Evolutionary conservation across 2,113 vertebrate genomes (phyloP), one percentile per base, ranked within the genome.

Genomic region (Tapirus terrestris): DNA sequence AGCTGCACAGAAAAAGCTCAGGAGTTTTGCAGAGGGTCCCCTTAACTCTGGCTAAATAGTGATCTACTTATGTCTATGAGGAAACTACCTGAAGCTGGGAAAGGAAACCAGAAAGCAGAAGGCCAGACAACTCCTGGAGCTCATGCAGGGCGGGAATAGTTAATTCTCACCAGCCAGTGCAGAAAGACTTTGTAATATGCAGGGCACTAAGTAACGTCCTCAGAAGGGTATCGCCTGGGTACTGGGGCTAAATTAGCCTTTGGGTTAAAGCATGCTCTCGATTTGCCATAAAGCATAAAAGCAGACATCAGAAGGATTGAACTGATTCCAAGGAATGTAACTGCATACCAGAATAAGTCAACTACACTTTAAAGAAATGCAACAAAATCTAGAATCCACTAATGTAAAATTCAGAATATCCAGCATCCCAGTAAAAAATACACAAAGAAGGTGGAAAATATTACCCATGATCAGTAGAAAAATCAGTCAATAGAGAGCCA

Each of bases 401-500:
- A 73, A 48, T 67, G 14, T 31, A 97, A 91, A 94, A 68, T 73
- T 84, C 17, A 61, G 12, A 86, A 84, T 92, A 81, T 67, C 21
- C 8, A 83, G 23, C 10, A 67, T 73, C 20, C 17, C 89, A 58
- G 83, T 93, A 93, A 94, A 92, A 92, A 96, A 67, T 29, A 25
- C 39, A 3, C 45, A 77, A 39, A 85, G 23, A 94, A 79, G 8
- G 5, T 36, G 20, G 63, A 77, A 91, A 79, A 53, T 72, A 72
- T 63, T 56, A 88, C 58, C 31, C 29, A 91, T 88, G 56, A 36
- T 81, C 48, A 51, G 17, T 56, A 97, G 65, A 91, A 91, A 87
- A 89, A 82, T 83, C 29, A 58, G 4, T 89, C 18, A 18, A 12
- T 84, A 88, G 63, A 95, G 51, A 53, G 51, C 13, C 3, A 53